A percentile compares a stretch with the other conserved stretches of the same genome.
Conservation (phyloP, 2,797 vertebrate genomes). For the Phoebastria nigripes region DNA sequence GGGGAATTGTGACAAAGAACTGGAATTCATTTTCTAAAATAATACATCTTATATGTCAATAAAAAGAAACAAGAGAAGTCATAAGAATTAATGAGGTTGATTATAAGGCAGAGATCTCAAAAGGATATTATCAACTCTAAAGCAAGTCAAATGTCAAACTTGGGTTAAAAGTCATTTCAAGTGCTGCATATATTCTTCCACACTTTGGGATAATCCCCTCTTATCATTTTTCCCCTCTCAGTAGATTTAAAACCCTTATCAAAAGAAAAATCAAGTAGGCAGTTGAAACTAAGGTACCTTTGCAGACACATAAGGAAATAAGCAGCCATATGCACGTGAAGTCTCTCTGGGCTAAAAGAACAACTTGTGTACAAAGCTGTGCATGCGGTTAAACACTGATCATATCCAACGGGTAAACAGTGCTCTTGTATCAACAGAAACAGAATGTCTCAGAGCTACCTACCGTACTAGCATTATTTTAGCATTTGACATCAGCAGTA, state of each 20-base stretch:
- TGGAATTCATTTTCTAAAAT: constrained; percentile 69
- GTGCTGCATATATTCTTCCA: not conserved
- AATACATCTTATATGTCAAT: constrained; percentile 56
- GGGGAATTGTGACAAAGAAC: constrained; percentile 46
- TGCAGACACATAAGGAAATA: not conserved
- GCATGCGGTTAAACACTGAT: not conserved
- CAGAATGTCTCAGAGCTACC: not conserved
- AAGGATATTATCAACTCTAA: constrained; percentile 21
- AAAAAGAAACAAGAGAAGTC: constrained; percentile 52
- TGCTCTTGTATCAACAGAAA: not conserved
- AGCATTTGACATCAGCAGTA: not conserved
- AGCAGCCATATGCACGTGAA: not conserved
- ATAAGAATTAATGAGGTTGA: constrained; percentile 56
- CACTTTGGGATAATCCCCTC: not conserved
- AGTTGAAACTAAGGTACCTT: not conserved
- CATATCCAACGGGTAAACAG: not conserved
- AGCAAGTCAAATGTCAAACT: constrained; percentile 31
- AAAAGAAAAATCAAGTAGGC: not conserved
- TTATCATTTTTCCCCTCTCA: not conserved
- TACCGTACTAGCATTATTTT: not conserved
- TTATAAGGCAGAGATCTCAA: constrained; percentile 44
- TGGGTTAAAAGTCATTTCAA: constrained; percentile 46
- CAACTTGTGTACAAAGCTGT: not conserved
- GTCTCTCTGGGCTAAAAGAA: not conserved
- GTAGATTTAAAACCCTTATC: not conserved